Evolutionary conservation across 2,797 vertebrate species (phyloP).

Genomic region (Urophycis tenuis): DNA sequence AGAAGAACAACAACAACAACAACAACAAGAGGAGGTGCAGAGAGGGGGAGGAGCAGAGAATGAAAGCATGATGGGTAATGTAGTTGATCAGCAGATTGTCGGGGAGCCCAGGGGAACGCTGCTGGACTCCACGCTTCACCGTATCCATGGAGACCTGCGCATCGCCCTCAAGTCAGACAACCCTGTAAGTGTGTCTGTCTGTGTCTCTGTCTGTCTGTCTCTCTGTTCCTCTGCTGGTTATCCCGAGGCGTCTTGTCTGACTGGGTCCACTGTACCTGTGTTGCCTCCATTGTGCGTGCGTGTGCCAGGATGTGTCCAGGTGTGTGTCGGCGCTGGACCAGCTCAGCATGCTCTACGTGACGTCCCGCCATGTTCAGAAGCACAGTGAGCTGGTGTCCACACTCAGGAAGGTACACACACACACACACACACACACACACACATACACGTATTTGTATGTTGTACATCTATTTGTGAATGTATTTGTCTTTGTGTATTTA

Average conservation of each 20-base stretch:
- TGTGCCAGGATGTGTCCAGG: conserved; percentile 60
- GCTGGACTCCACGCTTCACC: conserved; percentile 67
- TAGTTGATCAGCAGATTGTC: background rate
- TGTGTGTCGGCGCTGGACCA: conserved; percentile 89
- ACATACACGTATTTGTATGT: background rate
- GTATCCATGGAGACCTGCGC: conserved; percentile 70
- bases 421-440: background rate
- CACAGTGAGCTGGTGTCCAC: conserved; percentile 92
- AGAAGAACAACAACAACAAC: no score
- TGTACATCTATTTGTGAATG: background rate
- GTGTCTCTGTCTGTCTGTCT: background rate
- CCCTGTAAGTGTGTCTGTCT: conserved; percentile 42
- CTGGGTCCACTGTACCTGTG: background rate
- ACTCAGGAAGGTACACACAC: conserved; percentile 75
- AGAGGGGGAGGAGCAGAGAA: background rate
- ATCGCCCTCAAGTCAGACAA: conserved; percentile 64
- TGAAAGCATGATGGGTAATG: background rate
- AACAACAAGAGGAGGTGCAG: background rate
- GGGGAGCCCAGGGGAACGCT: conserved; percentile 21
- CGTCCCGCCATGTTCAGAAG: conserved; percentile 87
- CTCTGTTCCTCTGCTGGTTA: background rate
- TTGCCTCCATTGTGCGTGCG: background rate
- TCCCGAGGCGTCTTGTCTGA: background rate
- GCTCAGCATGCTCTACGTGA: conserved; percentile 84
- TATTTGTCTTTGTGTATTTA: background rate